Base-by-base conservation (phyloP, 2,113 vertebrate genomes). In the rat (Rattus norvegicus) region DNA sequence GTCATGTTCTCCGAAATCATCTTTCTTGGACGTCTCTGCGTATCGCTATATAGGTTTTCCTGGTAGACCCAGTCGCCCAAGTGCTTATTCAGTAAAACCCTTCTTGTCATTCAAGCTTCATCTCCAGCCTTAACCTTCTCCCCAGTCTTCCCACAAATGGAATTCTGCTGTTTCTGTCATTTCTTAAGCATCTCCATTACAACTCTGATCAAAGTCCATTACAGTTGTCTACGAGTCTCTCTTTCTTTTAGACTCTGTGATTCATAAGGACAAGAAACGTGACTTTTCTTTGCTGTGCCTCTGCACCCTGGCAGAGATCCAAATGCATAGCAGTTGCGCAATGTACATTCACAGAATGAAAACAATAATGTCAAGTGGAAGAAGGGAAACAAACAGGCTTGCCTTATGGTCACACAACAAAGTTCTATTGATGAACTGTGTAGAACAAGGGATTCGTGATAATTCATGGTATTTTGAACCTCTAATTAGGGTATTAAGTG, bases 241-340 rank as follows among this genome's bases (percentile, higher is more conserved):
- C 4, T 79, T 93, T 90, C 39, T 47, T n/a, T 79, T 92, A 92
- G 75, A 59, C 20, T 70, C 61, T 94, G 39, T 91, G 24, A 63
- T 49, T 56, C 24, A 69, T 22, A 43, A 90, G 28, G 1, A 85
- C 19, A 81, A 91, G 67, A 89, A 52, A 13, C 8, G 63, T n/a
- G 36, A 16, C 79, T 72, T 61, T 30, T 90, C 22, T 94, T 63
- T 10, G 52, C 54, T 79, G 33, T 24, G 69, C n/a, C 72, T 88
- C 33, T 52, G 92, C 22, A 28, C 43, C 20, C 7, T 94, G 76
- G 49, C n/a, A 79, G 16, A 88, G 22, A 26, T 47, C 61, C 47
- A 92, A 80, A 54, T 43, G 61, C 4, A 33, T 22, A 33, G n/a
- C 63, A 49, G 83, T 69, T 39, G 30, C 61, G 65, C 17, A 54